A percentile compares a stretch with the other conserved stretches of the same genome.
Evolutionary conservation across 1,140 invertebrate species (phyloP).

Genomic region (Medauroidea extradentata): DNA sequence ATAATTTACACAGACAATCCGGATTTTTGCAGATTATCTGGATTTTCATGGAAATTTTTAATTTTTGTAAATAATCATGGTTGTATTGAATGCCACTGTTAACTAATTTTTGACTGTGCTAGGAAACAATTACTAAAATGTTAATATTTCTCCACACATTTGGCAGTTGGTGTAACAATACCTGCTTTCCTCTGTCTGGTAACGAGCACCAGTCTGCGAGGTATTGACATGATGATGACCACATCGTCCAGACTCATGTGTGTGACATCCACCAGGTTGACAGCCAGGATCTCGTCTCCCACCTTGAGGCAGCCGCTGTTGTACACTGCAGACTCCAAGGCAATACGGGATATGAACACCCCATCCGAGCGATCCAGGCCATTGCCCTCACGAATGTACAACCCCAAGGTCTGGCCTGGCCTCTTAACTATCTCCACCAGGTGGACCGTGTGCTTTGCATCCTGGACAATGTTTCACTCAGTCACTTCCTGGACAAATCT

Average conservation of each 20-base stretch:
- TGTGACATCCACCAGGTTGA: constrained; percentile 95
- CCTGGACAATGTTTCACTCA: constrained; percentile 53
- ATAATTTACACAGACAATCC: too few species aligned
- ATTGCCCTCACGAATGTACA: constrained; percentile 97
- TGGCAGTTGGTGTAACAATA: background rate
- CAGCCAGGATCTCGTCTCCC: constrained; percentile 97
- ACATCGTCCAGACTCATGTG: constrained; percentile 98
- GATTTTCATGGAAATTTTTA: too few species aligned
- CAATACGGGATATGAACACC: constrained; percentile 97
- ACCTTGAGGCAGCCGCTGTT: constrained; percentile 93
- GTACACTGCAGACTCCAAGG: constrained; percentile 92
- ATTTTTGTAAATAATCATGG: background rate
- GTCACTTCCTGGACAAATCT: too few species aligned
- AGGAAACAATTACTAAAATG: too few species aligned
- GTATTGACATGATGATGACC: constrained; percentile 99
- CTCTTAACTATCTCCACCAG: constrained; percentile 99
- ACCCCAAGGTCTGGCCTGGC: constrained; percentile 94
- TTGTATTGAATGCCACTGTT: too few species aligned
- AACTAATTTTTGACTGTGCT: too few species aligned
- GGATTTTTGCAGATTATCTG: too few species aligned
- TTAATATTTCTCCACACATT: too few species aligned
- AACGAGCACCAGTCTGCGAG: constrained; percentile 86
- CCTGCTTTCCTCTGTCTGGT: constrained; percentile 59
- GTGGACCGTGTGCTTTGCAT: constrained; percentile 77
- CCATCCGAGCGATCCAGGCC: constrained; percentile 89